phyloP scores from a whole-genome alignment of 2,113 vertebrate species.

The Petroica traversi region DNA sequence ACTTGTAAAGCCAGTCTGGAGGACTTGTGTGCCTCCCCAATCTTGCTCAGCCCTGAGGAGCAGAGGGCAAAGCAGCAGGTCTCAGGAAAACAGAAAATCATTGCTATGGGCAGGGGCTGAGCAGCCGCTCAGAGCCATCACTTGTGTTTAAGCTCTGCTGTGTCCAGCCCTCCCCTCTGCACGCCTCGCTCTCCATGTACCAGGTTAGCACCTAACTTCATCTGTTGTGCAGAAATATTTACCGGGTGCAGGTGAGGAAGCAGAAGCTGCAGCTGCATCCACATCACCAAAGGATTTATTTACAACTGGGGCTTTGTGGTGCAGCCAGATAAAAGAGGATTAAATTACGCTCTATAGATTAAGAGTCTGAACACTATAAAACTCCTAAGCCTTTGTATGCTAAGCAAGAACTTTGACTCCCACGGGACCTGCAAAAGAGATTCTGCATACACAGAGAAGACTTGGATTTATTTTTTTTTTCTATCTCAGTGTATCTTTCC shows the following conservation, averaged over 20 bases:
- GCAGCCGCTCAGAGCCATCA: constrained; percentile 14
- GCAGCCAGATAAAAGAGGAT: constrained; percentile 71
- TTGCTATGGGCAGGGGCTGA: constrained; percentile 42
- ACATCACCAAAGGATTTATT: constrained; percentile 51
- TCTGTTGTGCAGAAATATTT: constrained; percentile 60
- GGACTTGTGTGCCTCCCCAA: not conserved
- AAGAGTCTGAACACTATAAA: constrained; percentile 68
- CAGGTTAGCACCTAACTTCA: constrained; percentile 2
- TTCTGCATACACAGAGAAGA: constrained; percentile 15
- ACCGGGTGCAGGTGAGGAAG: constrained; percentile 36
- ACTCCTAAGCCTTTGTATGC: constrained; percentile 71
- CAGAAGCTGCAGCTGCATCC: constrained; percentile 36
- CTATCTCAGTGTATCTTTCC: constrained; percentile 29
- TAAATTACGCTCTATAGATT: constrained; percentile 74
- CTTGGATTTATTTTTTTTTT: not conserved
- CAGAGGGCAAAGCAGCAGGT: not conserved
- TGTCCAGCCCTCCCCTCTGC: not conserved
- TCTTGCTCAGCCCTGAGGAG: not conserved
- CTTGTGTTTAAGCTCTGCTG: constrained; percentile 15
- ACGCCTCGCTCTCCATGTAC: not conserved
- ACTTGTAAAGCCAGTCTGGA: not conserved
- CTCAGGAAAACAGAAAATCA: not conserved
- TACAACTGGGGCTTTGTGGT: constrained; percentile 43
- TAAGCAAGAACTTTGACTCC: constrained; percentile 71
- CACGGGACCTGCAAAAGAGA: constrained; percentile 18